Percentiles rank a stretch among this genome's conserved stretches.
Evolutionary conservation across 64 coral and sea anemone species (phyloP).

Genomic region (Porites lutea): DNA sequence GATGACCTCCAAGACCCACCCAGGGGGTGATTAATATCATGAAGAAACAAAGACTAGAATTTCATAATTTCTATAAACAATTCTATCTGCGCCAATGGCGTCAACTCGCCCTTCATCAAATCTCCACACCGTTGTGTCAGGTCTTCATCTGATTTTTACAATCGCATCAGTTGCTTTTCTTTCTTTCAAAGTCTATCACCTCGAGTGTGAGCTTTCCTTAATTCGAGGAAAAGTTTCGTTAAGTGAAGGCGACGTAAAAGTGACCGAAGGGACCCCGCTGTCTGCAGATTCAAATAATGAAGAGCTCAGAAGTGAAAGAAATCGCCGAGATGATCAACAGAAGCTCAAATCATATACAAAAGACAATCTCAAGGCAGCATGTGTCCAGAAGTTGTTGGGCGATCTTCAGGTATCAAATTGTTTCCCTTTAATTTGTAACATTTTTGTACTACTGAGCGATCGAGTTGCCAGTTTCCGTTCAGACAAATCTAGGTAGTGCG

Average conservation of each 20-base stretch:
- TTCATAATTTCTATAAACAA: no score
- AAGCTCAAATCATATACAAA: background rate
- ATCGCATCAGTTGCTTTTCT: background rate
- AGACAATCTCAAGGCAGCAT: background rate
- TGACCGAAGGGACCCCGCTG: background rate
- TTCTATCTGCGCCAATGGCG: background rate
- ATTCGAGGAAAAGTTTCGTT: background rate
- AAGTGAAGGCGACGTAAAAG: background rate
- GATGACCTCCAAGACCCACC: no score
- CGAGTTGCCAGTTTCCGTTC: no score
- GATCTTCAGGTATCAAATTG: background rate
- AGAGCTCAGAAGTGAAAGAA: background rate
- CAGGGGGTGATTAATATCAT: no score
- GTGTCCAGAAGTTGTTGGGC: background rate
- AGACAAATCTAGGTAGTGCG: no score
- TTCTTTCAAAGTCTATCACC: conserved; percentile 2
- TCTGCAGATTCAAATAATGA: background rate
- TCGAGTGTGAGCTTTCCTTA: background rate
- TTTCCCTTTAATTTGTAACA: no score
- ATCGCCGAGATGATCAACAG: background rate
- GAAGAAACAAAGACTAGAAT: no score
- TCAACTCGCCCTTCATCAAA: background rate
- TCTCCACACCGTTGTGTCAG: background rate
- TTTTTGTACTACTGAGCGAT: no score
- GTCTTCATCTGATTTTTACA: background rate